A percentile compares a stretch with the other conserved stretches of the same genome.
Evolutionary conservation across 2,113 vertebrate species (phyloP).

Genomic region (Spea multiplicata): DNA sequence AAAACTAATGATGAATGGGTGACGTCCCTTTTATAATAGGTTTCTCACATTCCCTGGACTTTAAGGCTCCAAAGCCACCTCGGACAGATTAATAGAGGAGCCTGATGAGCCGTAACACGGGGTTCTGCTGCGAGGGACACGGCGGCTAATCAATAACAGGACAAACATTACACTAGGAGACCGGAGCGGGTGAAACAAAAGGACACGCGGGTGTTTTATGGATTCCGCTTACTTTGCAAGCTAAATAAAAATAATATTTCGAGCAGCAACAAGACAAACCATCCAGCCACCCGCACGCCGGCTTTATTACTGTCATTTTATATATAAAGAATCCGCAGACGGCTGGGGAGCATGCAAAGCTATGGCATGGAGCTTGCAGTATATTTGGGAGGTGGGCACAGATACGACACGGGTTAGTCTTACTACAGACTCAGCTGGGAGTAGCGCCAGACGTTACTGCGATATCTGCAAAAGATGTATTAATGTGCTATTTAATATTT

Average conservation of each 20-base stretch:
- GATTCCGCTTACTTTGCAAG: not conserved
- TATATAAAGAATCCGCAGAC: too few relatives aligned
- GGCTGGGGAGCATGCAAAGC: too few relatives aligned
- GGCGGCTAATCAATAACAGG: slow-evolving; percentile 30
- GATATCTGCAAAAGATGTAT: too few relatives aligned
- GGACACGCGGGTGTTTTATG: not conserved
- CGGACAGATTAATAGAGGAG: not conserved
- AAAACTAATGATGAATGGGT: slow-evolving; percentile 13
- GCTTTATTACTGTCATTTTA: too few relatives aligned
- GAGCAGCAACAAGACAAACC: not conserved
- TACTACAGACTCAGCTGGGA: too few relatives aligned
- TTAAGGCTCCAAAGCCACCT: not conserved
- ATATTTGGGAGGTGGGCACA: too few relatives aligned
- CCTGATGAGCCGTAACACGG: not conserved
- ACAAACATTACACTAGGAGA: slow-evolving; percentile 12
- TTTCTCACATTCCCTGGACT: not conserved
- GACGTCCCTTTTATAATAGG: slow-evolving; percentile 2
- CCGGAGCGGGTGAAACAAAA: not conserved
- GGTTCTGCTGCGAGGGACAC: not conserved
- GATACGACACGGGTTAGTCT: too few relatives aligned
- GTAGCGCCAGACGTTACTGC: too few relatives aligned
- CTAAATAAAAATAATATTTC: slow-evolving; percentile 13
- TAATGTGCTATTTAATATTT: too few relatives aligned
- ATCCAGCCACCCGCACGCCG: too few relatives aligned
- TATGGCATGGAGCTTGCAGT: too few relatives aligned